Percentiles rank a stretch among this genome's conserved stretches.
These are phyloP conservation scores for Alosa sapidissima DNA, from an alignment of 2,797 vertebrate species.

Conservation along the genomic window DNA sequence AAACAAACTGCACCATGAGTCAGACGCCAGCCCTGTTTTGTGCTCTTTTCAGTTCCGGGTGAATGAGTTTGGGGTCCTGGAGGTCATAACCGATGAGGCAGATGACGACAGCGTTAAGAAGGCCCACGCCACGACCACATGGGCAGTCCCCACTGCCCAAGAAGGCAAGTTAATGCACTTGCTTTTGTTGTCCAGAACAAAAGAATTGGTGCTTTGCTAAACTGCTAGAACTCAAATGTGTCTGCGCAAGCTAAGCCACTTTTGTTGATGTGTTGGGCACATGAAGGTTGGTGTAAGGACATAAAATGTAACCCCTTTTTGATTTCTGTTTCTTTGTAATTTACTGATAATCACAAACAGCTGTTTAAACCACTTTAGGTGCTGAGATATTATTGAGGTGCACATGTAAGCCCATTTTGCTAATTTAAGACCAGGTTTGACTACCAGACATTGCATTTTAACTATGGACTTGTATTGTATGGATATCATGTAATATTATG, in stretches of 20 bases:
- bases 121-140: constrained; percentile 83
- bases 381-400: background rate
- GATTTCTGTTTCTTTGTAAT: background rate
- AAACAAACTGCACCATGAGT: background rate
- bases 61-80: constrained; percentile 84
- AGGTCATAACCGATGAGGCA: constrained; percentile 82
- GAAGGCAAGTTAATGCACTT: constrained; percentile 68
- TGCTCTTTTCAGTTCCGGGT: constrained; percentile 74
- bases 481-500: background rate
- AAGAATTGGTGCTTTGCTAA: background rate
- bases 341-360: background rate
- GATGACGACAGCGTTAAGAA: constrained; percentile 83
- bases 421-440: background rate
- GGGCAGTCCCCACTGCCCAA: constrained; percentile 83
- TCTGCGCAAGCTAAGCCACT: background rate
- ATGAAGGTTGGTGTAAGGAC: background rate
- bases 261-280: background rate
- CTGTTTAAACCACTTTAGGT: background rate
- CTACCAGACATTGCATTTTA: background rate
- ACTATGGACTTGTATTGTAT: background rate
- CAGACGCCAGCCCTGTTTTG: constrained; percentile 7
- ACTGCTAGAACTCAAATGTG: background rate
- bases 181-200: background rate
- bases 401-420: background rate
- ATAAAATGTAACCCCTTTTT: background rate